Evolutionary conservation across 2,888 invertebrate species (phyloP).

Genomic region (Danaus chrysippus): DNA sequence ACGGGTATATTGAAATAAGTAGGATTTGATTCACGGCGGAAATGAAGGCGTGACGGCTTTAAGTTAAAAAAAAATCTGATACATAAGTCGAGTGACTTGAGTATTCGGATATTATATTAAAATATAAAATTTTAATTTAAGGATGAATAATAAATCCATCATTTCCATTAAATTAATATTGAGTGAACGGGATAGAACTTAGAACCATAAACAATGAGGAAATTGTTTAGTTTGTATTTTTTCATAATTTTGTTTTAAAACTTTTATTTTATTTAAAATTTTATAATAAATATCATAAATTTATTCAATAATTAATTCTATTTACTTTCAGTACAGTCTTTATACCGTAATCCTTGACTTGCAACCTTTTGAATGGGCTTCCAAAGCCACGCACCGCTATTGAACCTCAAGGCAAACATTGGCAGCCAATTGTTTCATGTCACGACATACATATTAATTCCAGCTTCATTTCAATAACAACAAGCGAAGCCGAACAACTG

Average conservation of each 20-base stretch:
- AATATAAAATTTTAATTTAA: background rate
- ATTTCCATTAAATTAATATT: too few species aligned
- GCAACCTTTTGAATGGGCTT: slow-evolving; percentile 18
- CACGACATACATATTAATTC: slow-evolving; percentile 65
- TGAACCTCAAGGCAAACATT: slow-evolving; percentile 53
- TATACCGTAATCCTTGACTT: slow-evolving; percentile 22
- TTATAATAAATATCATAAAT: background rate
- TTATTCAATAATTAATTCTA: slow-evolving; percentile 9
- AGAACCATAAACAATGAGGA: too few species aligned
- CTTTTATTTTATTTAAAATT: background rate
- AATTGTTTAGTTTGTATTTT: too few species aligned
- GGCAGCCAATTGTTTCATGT: slow-evolving; percentile 51
- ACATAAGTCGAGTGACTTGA: background rate
- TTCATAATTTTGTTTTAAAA: too few species aligned
- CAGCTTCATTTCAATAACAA: slow-evolving; percentile 68
- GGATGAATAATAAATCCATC: background rate
- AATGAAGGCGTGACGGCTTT: slow-evolving; percentile 41
- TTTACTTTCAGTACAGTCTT: slow-evolving; percentile 21
- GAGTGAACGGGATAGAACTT: too few species aligned
- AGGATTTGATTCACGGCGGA: slow-evolving; percentile 59
- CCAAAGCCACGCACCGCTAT: slow-evolving; percentile 29
- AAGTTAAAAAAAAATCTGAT: slow-evolving; percentile 5
- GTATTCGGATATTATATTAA: background rate
- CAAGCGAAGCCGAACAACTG: slow-evolving; percentile 51
- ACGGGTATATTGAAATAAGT: slow-evolving; percentile 11